Percentiles rank a stretch among this genome's conserved stretches.
Conservation (phyloP, 2,888 invertebrate genomes). For the Orchestes rusci region DNA sequence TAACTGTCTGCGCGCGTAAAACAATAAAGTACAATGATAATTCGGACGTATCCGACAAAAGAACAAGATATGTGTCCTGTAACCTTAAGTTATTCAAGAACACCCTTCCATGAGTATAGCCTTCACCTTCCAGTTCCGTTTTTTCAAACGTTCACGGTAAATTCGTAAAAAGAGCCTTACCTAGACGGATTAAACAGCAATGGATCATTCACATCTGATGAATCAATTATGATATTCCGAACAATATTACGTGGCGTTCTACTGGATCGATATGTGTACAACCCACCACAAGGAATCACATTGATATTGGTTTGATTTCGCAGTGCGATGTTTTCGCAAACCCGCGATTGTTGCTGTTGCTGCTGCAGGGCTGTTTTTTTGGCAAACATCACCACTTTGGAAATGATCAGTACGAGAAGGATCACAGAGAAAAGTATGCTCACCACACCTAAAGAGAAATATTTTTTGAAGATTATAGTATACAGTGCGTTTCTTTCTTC, state of each 20-base stretch:
- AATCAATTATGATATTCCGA: slow-evolving; percentile 30
- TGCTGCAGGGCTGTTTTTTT: slow-evolving; percentile 34
- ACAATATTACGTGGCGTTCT: slow-evolving; percentile 21
- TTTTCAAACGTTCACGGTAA: too few species aligned
- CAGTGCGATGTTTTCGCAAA: slow-evolving; percentile 30
- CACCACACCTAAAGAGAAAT: slow-evolving; percentile 34
- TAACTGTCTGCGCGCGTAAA: too few species aligned
- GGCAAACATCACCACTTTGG: slow-evolving; percentile 39
- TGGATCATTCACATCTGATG: slow-evolving; percentile 35
- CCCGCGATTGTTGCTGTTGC: slow-evolving; percentile 22
- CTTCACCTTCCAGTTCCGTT: too few species aligned
- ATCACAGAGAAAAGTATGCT: slow-evolving; percentile 40
- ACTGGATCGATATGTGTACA: slow-evolving; percentile 29
- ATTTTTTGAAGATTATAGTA: too few species aligned
- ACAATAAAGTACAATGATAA: too few species aligned
- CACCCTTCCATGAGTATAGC: too few species aligned
- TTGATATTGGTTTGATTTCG: slow-evolving; percentile 30
- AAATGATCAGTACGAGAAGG: slow-evolving; percentile 38
- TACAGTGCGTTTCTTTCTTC: too few species aligned
- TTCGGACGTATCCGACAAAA: too few species aligned
- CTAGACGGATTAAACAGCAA: slow-evolving; percentile 29
- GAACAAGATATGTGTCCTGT: too few species aligned
- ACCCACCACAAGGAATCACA: slow-evolving; percentile 28
- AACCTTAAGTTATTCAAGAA: too few species aligned
- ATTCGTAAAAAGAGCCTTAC: too few species aligned